Conservation (phyloP, 2,888 invertebrate species). For the Cosmopolites sordidus region DNA sequence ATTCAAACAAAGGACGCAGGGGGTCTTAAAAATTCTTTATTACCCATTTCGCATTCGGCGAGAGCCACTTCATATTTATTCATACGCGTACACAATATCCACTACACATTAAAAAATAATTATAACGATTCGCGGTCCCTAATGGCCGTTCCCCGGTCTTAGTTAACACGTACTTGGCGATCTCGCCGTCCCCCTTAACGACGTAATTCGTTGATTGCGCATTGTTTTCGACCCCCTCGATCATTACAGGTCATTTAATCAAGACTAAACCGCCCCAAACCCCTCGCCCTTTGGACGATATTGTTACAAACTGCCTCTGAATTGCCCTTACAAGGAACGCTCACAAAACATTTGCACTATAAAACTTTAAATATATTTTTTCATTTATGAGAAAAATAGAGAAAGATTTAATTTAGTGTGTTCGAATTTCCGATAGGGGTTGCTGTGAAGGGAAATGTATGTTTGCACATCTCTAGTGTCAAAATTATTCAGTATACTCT, state of each 20-base stretch:
- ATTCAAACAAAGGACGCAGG: no score
- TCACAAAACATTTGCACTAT: not conserved
- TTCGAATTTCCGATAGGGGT: no score
- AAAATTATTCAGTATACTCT: no score
- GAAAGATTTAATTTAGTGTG: no score
- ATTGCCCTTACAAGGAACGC: not conserved
- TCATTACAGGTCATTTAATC: slow-evolving; percentile 44
- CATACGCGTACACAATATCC: slow-evolving; percentile 25
- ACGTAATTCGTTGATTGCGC: slow-evolving; percentile 50
- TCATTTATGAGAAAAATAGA: no score
- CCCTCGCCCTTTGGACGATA: slow-evolving; percentile 36
- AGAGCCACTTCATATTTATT: slow-evolving; percentile 20
- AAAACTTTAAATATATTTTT: no score
- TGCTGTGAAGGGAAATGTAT: no score
- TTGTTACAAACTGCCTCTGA: slow-evolving; percentile 46
- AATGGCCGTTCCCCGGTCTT: slow-evolving; percentile 21
- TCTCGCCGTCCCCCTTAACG: slow-evolving; percentile 35
- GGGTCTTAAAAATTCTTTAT: not conserved
- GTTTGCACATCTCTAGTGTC: no score
- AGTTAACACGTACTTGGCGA: slow-evolving; percentile 27
- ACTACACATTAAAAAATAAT: slow-evolving; percentile 28
- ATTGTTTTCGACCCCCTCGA: slow-evolving; percentile 46
- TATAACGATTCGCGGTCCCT: slow-evolving; percentile 23
- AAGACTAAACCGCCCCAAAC: slow-evolving; percentile 38
- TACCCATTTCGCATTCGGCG: not conserved